phyloP scores from a whole-genome alignment of 1,140 invertebrate genomes.

The Drosophila mauritiana region DNA sequence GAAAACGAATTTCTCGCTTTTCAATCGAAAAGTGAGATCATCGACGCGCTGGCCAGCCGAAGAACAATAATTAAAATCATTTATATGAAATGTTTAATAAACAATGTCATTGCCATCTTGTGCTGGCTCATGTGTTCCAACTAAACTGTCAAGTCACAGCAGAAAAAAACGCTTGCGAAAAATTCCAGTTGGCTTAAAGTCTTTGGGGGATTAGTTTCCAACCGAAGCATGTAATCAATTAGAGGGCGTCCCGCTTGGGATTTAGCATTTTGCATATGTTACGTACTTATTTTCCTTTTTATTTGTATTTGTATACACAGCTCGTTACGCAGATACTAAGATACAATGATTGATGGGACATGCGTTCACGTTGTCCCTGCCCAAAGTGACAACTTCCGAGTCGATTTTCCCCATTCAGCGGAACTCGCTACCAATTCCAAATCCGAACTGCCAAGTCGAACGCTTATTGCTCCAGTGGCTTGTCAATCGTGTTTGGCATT shows the following conservation, averaged over 20 bases:
- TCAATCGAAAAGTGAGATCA: slow-evolving; percentile 80
- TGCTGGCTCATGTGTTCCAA: not conserved
- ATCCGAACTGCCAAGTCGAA: slow-evolving; percentile 1
- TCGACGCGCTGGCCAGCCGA: slow-evolving; percentile 39
- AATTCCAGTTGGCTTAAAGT: slow-evolving; percentile 49
- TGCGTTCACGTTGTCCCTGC: slow-evolving; percentile 38
- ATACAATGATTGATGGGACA: slow-evolving; percentile 52
- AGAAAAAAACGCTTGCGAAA: slow-evolving; percentile 29
- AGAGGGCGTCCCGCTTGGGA: slow-evolving; percentile 33
- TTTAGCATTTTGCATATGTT: slow-evolving; percentile 41
- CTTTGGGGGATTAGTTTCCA: slow-evolving; percentile 57
- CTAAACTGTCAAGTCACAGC: slow-evolving; percentile 30
- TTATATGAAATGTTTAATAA: slow-evolving; percentile 80
- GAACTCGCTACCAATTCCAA: slow-evolving; percentile 42
- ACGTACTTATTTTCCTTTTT: not conserved
- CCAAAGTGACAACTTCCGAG: slow-evolving; percentile 54
- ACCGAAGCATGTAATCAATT: slow-evolving; percentile 73
- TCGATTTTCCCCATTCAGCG: slow-evolving; percentile 39
- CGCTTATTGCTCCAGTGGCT: slow-evolving; percentile 38
- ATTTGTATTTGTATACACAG: slow-evolving; percentile 9
- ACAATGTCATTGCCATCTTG: slow-evolving; percentile 61
- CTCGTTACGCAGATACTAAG: slow-evolving; percentile 37
- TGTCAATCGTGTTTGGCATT: slow-evolving; percentile 56
- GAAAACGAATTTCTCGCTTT: slow-evolving; percentile 66
- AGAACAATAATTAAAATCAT: slow-evolving; percentile 80